A percentile compares a stretch with the other conserved stretches of the same genome.
phyloP scores from a whole-genome alignment of 1,140 invertebrate species.

The Scaptomyza montana region DNA sequence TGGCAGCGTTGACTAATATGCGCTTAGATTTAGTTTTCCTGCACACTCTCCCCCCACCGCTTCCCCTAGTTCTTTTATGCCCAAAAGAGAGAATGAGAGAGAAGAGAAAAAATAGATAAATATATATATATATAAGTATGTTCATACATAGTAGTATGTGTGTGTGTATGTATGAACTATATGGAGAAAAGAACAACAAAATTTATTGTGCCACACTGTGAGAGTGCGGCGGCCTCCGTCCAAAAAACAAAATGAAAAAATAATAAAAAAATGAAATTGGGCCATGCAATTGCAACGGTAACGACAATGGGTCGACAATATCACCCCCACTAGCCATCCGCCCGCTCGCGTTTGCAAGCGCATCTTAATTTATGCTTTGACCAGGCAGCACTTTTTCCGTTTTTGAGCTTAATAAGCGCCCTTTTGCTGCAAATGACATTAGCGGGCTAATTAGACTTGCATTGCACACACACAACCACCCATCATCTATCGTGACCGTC shows the following conservation, averaged over 20 bases:
- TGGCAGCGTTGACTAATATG: conserved; percentile 63
- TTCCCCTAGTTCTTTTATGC: neutral
- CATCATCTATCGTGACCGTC: conserved; percentile 39
- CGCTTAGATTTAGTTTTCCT: conserved; percentile 56
- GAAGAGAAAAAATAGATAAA: conserved; percentile 4
- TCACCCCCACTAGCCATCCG: neutral
- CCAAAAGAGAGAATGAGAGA: neutral
- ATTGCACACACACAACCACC: conserved; percentile 33
- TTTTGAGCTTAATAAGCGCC: conserved; percentile 74
- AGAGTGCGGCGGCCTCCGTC: neutral
- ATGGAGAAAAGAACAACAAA: conserved; percentile 23
- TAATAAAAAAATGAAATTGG: conserved; percentile 34
- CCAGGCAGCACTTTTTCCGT: conserved; percentile 62
- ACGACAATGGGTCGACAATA: conserved; percentile 4
- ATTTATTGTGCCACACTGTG: conserved; percentile 45
- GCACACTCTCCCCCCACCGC: neutral
- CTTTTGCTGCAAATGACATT: conserved; percentile 70
- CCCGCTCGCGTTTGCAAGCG: conserved; percentile 17
- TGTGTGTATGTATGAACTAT: neutral
- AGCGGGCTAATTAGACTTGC: conserved; percentile 73
- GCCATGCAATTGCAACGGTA: conserved; percentile 69
- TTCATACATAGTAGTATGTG: too few species aligned
- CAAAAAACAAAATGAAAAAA: conserved; percentile 11
- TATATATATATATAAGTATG: neutral
- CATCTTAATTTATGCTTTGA: conserved; percentile 77